These are phyloP conservation scores for Bovichtus diacanthus DNA, from an alignment of 2,797 vertebrate species.

Conservation along the genomic window DNA sequence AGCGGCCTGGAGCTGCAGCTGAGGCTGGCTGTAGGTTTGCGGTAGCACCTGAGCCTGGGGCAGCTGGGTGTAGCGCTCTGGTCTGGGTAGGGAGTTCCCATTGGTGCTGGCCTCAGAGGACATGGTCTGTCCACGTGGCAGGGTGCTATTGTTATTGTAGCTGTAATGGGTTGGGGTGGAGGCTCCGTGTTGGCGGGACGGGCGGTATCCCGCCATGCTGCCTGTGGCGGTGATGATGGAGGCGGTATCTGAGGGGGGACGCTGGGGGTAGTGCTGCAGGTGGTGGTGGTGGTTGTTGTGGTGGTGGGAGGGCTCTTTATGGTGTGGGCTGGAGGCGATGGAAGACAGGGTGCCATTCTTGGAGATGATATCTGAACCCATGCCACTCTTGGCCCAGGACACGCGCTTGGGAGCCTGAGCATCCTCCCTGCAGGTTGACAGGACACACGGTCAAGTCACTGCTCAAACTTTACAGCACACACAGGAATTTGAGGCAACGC, in stretches of 20 bases:
- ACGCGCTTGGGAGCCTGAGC: constrained; percentile 93
- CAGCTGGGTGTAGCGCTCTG: constrained; percentile 75
- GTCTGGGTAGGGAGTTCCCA: constrained; percentile 76
- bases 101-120: constrained; percentile 60
- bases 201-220: constrained; percentile 84
- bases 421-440: constrained; percentile 89
- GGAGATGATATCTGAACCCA: constrained; percentile 90
- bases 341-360: constrained; percentile 97
- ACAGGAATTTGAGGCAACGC: no score
- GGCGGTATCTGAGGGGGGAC: constrained; percentile 85
- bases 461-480: no score
- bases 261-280: constrained; percentile 82
- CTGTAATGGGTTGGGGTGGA: constrained; percentile 79
- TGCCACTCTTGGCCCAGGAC: constrained; percentile 89
- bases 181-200: constrained; percentile 64
- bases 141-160: constrained; percentile 73
- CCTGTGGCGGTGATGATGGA: constrained; percentile 88
- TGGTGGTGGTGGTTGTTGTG: constrained; percentile 71
- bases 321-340: constrained; percentile 87
- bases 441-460: background rate
- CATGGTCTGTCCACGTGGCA: constrained; percentile 52
- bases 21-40: constrained; percentile 65
- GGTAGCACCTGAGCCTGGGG: constrained; percentile 72
- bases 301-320: constrained; percentile 73
- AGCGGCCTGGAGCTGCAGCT: constrained; percentile 57